phyloP scores from a whole-genome alignment of 1,140 invertebrate genomes.

The Heterodera schachtii region DNA sequence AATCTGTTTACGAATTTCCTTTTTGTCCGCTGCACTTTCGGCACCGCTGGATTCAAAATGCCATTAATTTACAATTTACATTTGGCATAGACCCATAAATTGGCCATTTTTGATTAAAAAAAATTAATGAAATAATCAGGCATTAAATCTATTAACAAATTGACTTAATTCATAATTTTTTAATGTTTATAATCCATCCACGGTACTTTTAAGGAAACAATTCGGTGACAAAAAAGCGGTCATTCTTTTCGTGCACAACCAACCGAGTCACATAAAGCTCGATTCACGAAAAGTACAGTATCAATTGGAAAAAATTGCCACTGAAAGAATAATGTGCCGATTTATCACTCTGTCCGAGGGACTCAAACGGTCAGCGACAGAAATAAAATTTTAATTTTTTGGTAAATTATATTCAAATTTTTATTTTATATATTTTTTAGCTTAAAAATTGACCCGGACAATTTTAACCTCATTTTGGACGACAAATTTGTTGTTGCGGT shows the following conservation, averaged over 20 bases:
- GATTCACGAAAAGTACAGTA: not conserved
- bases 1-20: too few species aligned
- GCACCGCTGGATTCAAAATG: too few species aligned
- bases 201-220: not conserved
- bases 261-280: not conserved
- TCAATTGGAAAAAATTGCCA: not conserved
- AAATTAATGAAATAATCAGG: too few species aligned
- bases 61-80: too few species aligned
- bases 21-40: too few species aligned
- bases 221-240: not conserved
- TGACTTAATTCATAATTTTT: too few species aligned
- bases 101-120: too few species aligned
- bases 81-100: too few species aligned
- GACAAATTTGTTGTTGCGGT: not conserved
- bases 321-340: not conserved
- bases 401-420: not conserved
- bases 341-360: not conserved
- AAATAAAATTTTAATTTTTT: not conserved
- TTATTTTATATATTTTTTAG: not conserved
- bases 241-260: not conserved
- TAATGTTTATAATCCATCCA: too few species aligned
- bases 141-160: too few species aligned
- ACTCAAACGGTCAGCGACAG: not conserved
- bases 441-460: not conserved
- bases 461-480: not conserved